Base-by-base conservation (phyloP, 2,113 vertebrate genomes). In the Nipponia nippon region DNA sequence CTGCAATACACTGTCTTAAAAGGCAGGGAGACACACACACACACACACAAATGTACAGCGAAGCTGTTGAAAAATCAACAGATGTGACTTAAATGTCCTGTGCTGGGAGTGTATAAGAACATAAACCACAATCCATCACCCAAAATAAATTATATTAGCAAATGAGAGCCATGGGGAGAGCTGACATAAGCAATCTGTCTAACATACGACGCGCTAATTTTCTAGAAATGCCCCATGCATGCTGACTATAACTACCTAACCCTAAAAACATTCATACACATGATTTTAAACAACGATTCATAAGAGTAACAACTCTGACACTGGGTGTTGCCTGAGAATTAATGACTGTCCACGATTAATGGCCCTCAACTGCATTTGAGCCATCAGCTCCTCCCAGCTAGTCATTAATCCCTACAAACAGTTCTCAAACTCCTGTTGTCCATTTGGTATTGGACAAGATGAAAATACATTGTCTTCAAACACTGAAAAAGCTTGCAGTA, bases 241-340 rank as follows among this genome's bases (percentile, higher is more conserved):
- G 82, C 87, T 87, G 66, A 73, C 66, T 87, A 7, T 42, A 73
- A 90, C 82, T 59, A 91, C 55, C 87, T 91, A 96, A 81, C 75
- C 82, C 58, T 94, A 58, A 79, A 92, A 93, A 73, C 62, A 90
- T 93, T 80, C 84, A 77, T 29, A 77, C 44, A 62, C 52, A 36
- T 44, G 69, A 87, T 73, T 95, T 95, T 89, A 95, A 93, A 94
- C 75, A 95, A 76, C 91, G 83, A 27, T 90, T 95, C 15, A 9
- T 93, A 85, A 93, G 58, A 88, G 78, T 93, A 86, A 85, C 66
- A 77, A 88, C 84, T 87, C 67, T 96, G 93, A 95, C 91, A 93
- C 67, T 83, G 94, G 97, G 93, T 89, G 91, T 95, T 96, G 87
- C 66, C 94, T 78, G 67, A 91, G 71, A 95, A 96, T 96, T 95